Conservation (phyloP, 2,113 vertebrate species). For the Panurus biarmicus region DNA sequence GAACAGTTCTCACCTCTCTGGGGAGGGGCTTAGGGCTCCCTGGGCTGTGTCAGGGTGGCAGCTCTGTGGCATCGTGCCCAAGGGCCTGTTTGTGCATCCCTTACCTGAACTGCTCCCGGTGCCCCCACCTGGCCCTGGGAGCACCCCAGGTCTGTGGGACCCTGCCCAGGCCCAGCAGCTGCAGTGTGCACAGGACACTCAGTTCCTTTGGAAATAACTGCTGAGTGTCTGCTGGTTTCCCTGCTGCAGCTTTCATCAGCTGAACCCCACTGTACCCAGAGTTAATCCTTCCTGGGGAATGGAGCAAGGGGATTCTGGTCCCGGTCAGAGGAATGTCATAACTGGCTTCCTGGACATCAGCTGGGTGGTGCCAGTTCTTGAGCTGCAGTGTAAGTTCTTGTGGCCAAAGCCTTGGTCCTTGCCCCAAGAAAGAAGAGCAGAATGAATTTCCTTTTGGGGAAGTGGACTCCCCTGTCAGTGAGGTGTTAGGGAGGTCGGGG, state of each 20-base stretch:
- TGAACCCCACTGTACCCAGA: neutral
- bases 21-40: neutral
- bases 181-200: neutral
- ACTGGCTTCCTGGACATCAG: neutral
- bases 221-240: neutral
- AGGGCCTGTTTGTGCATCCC: neutral
- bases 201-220: neutral
- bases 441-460: neutral
- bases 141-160: neutral
- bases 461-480: neutral
- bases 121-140: neutral
- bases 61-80: fast-evolving
- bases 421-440: neutral
- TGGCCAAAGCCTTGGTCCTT: neutral
- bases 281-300: neutral
- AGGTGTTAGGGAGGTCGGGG: neutral
- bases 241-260: neutral
- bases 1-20: neutral
- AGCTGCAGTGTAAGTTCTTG: neutral
- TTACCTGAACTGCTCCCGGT: neutral
- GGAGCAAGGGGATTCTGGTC: neutral
- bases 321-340: neutral
- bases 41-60: neutral
- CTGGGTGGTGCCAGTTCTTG: neutral
- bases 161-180: neutral